Conservation (phyloP, 2,113 vertebrate genomes). For the Polypterus bichir region DNA sequence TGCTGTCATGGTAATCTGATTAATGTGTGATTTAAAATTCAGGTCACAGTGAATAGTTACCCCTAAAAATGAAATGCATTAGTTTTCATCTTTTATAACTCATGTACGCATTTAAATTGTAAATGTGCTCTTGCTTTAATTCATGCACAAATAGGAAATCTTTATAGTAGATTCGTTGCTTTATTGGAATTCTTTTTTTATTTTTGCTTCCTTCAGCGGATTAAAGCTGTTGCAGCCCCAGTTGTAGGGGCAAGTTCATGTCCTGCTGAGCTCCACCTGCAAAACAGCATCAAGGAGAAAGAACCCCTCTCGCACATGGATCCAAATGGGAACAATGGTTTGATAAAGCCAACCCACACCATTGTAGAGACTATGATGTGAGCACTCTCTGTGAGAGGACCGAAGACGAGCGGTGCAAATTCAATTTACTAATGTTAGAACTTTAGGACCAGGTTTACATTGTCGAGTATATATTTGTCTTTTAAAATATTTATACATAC, state of each 20-base stretch:
- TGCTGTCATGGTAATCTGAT: too few species aligned
- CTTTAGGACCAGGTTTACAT: constrained; percentile 88
- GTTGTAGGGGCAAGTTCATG: constrained; percentile 60
- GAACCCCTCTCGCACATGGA: constrained; percentile 52
- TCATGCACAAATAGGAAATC: neutral
- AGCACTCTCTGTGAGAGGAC: constrained; percentile 71
- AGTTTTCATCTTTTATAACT: too few species aligned
- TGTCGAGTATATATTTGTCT: constrained; percentile 53
- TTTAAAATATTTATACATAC: too few species aligned
- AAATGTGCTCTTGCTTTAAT: too few species aligned
- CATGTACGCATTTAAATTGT: too few species aligned
- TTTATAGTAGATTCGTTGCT: neutral
- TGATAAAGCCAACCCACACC: constrained; percentile 82
- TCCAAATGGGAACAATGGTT: constrained; percentile 59
- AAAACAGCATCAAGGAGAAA: constrained; percentile 31
- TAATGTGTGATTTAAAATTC: too few species aligned
- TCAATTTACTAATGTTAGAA: constrained; percentile 81
- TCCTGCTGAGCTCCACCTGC: constrained; percentile 46
- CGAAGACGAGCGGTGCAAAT: constrained; percentile 62
- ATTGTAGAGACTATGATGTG: constrained; percentile 97
- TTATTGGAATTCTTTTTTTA: constrained; percentile 2
- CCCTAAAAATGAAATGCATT: too few species aligned
- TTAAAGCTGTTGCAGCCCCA: constrained; percentile 82
- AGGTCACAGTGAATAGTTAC: too few species aligned
- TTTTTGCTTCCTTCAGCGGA: constrained; percentile 53